Evolutionary conservation across 2,797 vertebrate genomes (phyloP), one percentile per base, ranked within the genome.

Genomic region (Balearica regulorum): DNA sequence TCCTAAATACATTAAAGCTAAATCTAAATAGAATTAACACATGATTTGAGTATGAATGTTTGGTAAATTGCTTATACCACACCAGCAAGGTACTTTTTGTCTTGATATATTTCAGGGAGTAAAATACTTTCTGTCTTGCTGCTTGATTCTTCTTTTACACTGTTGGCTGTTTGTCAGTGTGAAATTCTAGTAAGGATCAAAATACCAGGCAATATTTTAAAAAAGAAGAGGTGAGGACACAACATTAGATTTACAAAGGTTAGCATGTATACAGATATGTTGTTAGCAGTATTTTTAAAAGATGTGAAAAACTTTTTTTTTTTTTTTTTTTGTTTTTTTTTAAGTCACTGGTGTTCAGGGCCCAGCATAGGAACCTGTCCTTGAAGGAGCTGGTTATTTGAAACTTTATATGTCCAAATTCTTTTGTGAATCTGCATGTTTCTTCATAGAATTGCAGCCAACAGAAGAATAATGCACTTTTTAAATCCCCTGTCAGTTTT

Each of bases 1-100:
- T 95, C 46, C 71, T 85, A 97, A 97, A 95, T 85, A 95, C 94
- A 93, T 92, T 93, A 77, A 95, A 96, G 57, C 58, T 92, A 91
- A 96, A 90, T 92, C 44, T 75, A 96, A 96, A 94, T 85, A 70
- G 22, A 95, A 89, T 91, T 94, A 96, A 70, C 46, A 92, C 33
- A 39, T 39, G 31, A 49, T 92, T 94, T 82, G 41, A 97, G 89
- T 53, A 82, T 79, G 71, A 85, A 61, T 10, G 6, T 76, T 88
- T 77, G 22, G 21, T 35, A 87, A 71, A 94, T 87, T 94, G 24
- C 9, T 93, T 26, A 68, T 83, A 35, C 13, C 44, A 37, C 60
- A 83, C 14, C 19, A 62, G 3, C 2, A 78, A 58, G 14, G 15
- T 83, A 60, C 62, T 87, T 75, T 54, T 28, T 58, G 18, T 87